A percentile compares a stretch with the other conserved stretches of the same genome.
Conservation (phyloP, 2,797 vertebrate species). For the Gobionotothen gibberifrons region DNA sequence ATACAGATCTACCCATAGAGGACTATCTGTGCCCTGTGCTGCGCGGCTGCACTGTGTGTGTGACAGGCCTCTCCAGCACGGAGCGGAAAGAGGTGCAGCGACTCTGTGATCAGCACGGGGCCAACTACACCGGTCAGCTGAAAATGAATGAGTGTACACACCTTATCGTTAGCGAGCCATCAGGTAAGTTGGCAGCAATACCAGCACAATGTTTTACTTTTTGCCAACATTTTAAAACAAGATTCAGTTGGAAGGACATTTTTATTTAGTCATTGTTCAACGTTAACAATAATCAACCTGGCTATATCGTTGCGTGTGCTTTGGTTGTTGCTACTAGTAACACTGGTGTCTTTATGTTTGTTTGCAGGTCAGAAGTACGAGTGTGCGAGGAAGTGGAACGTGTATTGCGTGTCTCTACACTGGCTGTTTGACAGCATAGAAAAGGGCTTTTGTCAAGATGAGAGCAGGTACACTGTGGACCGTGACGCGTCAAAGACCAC, state of each 20-base stretch:
- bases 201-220: background rate
- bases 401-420: constrained; percentile 92
- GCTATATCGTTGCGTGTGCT: background rate
- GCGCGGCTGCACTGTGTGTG: constrained; percentile 93
- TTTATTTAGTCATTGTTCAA: background rate
- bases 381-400: constrained; percentile 96
- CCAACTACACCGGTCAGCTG: constrained; percentile 92
- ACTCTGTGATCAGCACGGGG: constrained; percentile 90
- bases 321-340: background rate
- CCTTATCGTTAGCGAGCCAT: constrained; percentile 94
- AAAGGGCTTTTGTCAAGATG: constrained; percentile 96
- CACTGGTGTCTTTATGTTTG: background rate
- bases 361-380: constrained; percentile 96
- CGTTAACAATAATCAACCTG: background rate
- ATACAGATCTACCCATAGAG: constrained; percentile 87
- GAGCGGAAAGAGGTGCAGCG: constrained; percentile 93
- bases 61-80: constrained; percentile 90
- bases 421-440: constrained; percentile 98
- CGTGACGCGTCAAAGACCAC: constrained; percentile 62
- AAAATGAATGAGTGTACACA: constrained; percentile 99
- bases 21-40: constrained; percentile 92
- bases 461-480: constrained; percentile 88
- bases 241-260: background rate
- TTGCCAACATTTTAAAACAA: background rate
- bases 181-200: constrained; percentile 82